phyloP scores from a whole-genome alignment of 2,113 vertebrate genomes.

The Dinomys branickii region DNA sequence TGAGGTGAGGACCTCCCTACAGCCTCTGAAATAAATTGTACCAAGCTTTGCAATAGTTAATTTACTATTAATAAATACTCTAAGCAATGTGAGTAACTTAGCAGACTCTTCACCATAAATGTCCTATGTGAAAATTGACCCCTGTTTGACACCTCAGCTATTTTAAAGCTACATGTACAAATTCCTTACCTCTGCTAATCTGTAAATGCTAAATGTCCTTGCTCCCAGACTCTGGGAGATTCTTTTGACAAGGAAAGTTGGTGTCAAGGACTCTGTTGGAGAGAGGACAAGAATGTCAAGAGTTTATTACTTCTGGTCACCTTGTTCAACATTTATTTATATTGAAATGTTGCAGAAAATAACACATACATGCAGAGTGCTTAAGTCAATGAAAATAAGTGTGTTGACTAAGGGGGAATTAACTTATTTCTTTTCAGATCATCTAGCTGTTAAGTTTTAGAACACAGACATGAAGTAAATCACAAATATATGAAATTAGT shows the following conservation, averaged over 20 bases:
- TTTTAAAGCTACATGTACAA: slow-evolving; percentile 78
- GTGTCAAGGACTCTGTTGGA: slow-evolving; percentile 34
- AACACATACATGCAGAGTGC: slow-evolving; percentile 18
- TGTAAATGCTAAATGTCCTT: slow-evolving; percentile 69
- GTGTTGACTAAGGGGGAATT: neutral
- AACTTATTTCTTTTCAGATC: slow-evolving; percentile 45
- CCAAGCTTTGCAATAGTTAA: slow-evolving; percentile 66
- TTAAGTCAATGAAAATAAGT: slow-evolving; percentile 37
- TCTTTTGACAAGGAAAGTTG: neutral
- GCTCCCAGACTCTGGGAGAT: slow-evolving; percentile 60
- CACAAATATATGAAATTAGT: neutral
- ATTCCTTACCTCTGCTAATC: slow-evolving; percentile 69
- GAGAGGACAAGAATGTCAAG: slow-evolving; percentile 60
- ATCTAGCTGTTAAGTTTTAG: neutral
- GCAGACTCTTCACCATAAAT: slow-evolving; percentile 61
- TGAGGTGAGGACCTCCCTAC: neutral
- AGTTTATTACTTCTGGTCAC: slow-evolving; percentile 55
- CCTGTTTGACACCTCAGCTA: slow-evolving; percentile 65
- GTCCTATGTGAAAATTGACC: slow-evolving; percentile 73
- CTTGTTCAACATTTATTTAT: slow-evolving; percentile 69
- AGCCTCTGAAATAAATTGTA: neutral
- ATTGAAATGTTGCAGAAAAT: slow-evolving; percentile 67
- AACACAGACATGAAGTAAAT: neutral
- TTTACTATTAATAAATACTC: slow-evolving; percentile 70
- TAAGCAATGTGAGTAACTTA: slow-evolving; percentile 62